These are phyloP conservation scores for Saccopteryx leptura DNA, from an alignment of 2,113 vertebrate species.

Conservation along the genomic window DNA sequence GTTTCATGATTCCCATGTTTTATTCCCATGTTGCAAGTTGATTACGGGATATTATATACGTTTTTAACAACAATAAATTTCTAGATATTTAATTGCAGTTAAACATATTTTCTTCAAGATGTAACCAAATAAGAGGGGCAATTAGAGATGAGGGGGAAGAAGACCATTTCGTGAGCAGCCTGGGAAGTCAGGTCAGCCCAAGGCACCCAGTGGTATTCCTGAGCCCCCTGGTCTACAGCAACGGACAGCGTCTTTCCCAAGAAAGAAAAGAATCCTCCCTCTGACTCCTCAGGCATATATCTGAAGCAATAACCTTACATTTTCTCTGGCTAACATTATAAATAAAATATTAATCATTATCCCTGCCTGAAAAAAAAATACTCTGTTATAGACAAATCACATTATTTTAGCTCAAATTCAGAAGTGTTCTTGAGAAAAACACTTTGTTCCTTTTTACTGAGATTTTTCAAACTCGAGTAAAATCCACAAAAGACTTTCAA, in stretches of 20 bases:
- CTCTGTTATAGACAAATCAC: constrained; percentile 5
- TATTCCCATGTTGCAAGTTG: background rate
- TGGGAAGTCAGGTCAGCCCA: background rate
- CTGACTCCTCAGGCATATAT: constrained; percentile 18
- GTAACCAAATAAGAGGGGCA: background rate
- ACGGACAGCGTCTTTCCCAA: background rate
- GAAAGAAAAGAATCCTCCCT: background rate
- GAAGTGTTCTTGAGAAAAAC: constrained; percentile 22
- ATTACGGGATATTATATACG: background rate
- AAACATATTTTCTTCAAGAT: background rate
- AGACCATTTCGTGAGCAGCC: background rate
- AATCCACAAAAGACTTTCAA: constrained; percentile 9
- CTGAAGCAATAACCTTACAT: constrained; percentile 45
- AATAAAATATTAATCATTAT: constrained; percentile 74
- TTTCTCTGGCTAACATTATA: constrained; percentile 64
- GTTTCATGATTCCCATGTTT: background rate
- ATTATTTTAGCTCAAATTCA: constrained; percentile 36
- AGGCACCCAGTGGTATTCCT: background rate
- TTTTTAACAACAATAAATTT: background rate
- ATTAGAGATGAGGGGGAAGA: too few species aligned
- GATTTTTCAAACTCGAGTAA: constrained; percentile 42
- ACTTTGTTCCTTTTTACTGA: constrained; percentile 47
- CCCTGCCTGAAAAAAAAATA: background rate
- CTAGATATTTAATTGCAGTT: background rate
- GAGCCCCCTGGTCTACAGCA: background rate